Evolutionary conservation across 2,113 vertebrate genomes (phyloP).

Genomic region (Cervus canadensis): DNA sequence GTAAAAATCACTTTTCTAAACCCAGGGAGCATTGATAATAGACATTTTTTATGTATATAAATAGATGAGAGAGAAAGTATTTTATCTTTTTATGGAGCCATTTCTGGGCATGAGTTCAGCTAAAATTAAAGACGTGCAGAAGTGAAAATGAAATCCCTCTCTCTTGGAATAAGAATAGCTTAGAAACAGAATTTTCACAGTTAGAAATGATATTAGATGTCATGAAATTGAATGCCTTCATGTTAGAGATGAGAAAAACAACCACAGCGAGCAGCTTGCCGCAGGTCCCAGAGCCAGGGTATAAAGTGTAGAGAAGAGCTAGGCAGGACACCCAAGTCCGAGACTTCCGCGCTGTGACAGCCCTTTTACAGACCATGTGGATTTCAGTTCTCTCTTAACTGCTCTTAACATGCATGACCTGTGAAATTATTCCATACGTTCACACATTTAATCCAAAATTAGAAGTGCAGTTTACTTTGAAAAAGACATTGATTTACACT

Average conservation of each 20-base stretch:
- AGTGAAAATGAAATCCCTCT: neutral
- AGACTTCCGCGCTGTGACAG: fast-evolving
- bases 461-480: neutral
- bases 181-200: constrained; percentile 18
- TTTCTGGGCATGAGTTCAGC: neutral
- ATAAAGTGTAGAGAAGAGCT: neutral
- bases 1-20: neutral
- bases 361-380: neutral
- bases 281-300: neutral
- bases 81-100: neutral
- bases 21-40: neutral
- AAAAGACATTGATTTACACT: neutral
- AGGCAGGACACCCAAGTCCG: neutral
- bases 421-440: neutral
- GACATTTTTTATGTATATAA: neutral
- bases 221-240: neutral
- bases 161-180: neutral
- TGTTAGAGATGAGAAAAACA: neutral
- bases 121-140: constrained; percentile 2
- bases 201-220: neutral
- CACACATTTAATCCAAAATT: neutral
- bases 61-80: neutral
- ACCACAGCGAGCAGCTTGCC: neutral
- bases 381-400: neutral
- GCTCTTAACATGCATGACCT: neutral